Conservation (phyloP, 1,140 invertebrate genomes). For the Solen grandis region DNA sequence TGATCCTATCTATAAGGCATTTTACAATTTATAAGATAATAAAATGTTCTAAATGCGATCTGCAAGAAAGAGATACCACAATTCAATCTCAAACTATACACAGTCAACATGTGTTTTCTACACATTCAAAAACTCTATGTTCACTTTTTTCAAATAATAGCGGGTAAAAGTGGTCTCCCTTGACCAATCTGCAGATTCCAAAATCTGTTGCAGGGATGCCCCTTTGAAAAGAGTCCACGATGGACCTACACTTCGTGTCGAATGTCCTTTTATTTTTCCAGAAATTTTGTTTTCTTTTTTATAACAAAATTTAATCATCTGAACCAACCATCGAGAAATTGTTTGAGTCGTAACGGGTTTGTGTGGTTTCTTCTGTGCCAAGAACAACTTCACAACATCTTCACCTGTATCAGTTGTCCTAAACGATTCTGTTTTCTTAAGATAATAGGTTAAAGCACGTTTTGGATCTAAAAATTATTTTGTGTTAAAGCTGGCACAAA, state of each 20-base stretch:
- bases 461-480: constrained; percentile 18
- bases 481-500: constrained; percentile 18
- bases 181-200: constrained; percentile 4
- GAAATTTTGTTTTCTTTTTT: neutral
- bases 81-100: neutral
- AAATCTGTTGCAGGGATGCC: neutral
- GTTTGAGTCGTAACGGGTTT: neutral
- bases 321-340: neutral
- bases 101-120: neutral
- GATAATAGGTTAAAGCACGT: too few relatives aligned
- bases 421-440: neutral
- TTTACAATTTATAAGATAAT: neutral
- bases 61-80: neutral
- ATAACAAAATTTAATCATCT: neutral
- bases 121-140: neutral
- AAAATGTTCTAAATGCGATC: neutral
- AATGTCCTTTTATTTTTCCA: neutral
- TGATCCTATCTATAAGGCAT: too few relatives aligned
- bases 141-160: neutral
- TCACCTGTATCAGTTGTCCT: neutral
- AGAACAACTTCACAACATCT: neutral
- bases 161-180: neutral
- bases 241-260: neutral
- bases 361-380: neutral
- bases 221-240: neutral